A percentile compares a stretch with the other conserved stretches of the same genome.
phyloP scores from a whole-genome alignment of 2,113 vertebrate species.

The Miniopterus natalensis region DNA sequence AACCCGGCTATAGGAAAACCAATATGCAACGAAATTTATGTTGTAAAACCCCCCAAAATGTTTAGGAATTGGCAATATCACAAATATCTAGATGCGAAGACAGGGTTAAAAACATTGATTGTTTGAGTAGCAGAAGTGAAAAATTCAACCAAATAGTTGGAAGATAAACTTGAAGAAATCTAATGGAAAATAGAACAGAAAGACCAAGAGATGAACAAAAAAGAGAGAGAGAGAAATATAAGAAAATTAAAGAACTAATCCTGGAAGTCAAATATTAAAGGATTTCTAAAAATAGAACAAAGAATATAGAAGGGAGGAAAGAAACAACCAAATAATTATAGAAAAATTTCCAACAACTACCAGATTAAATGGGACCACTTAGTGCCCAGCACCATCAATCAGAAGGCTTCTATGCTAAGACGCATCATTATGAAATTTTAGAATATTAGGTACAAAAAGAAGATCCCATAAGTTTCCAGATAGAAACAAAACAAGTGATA shows the following conservation, averaged over 20 bases:
- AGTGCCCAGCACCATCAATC: background rate
- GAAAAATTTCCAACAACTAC: background rate
- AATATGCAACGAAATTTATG: background rate
- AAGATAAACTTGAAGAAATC: background rate
- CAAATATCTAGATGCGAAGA: background rate
- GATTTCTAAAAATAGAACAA: background rate
- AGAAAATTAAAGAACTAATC: background rate
- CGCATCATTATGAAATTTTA: background rate
- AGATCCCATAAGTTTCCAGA: background rate
- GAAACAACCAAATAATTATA: background rate
- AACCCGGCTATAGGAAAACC: background rate
- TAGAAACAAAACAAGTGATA: background rate
- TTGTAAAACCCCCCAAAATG: background rate
- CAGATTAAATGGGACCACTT: background rate
- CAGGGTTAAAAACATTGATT: background rate
- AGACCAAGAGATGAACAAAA: background rate
- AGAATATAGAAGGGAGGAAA: background rate
- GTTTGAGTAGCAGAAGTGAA: background rate
- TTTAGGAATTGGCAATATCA: background rate
- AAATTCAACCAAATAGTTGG: background rate
- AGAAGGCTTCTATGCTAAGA: background rate
- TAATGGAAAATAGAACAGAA: constrained; percentile 16
- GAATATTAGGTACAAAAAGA: background rate
- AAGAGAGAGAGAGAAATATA: background rate
- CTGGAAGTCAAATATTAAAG: background rate